Evolutionary conservation across 1,140 invertebrate genomes (phyloP).

Genomic region (Temnothorax longispinosus): DNA sequence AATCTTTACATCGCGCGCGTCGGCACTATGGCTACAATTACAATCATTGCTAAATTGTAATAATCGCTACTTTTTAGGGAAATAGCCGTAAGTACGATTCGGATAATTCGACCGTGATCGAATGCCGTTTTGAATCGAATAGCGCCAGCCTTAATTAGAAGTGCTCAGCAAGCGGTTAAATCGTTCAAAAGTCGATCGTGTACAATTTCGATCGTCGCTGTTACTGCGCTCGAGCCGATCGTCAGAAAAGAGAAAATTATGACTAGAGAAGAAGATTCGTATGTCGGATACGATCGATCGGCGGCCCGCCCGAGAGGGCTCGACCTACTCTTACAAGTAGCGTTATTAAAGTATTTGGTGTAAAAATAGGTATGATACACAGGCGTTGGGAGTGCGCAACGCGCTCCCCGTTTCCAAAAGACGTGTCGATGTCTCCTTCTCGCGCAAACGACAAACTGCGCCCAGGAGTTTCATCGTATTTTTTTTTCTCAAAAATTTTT

Average conservation of each 20-base stretch:
- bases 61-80: neutral
- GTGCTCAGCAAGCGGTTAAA: neutral
- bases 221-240: conserved; percentile 69
- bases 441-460: conserved; percentile 35
- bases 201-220: neutral
- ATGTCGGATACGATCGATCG: conserved; percentile 18
- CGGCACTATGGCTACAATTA: conserved; percentile 48
- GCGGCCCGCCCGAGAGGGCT: neutral
- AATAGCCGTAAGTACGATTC: neutral
- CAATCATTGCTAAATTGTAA: conserved; percentile 15
- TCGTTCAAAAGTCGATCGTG: neutral
- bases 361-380: conserved; percentile 83
- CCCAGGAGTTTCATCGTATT: neutral
- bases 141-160: neutral
- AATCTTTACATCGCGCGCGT: conserved; percentile 16
- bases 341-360: conserved; percentile 83
- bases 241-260: conserved; percentile 54
- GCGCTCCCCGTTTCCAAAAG: conserved; percentile 40
- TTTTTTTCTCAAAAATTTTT: conserved; percentile 3
- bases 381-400: conserved; percentile 62
- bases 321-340: conserved; percentile 64
- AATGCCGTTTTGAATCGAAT: neutral
- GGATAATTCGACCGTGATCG: neutral
- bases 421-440: conserved; percentile 38
- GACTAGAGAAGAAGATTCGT: conserved; percentile 65